A percentile compares a stretch with the other conserved stretches of the same genome.
Conservation (phyloP, 2,888 invertebrate genomes). For the Drosophila mulleri region DNA sequence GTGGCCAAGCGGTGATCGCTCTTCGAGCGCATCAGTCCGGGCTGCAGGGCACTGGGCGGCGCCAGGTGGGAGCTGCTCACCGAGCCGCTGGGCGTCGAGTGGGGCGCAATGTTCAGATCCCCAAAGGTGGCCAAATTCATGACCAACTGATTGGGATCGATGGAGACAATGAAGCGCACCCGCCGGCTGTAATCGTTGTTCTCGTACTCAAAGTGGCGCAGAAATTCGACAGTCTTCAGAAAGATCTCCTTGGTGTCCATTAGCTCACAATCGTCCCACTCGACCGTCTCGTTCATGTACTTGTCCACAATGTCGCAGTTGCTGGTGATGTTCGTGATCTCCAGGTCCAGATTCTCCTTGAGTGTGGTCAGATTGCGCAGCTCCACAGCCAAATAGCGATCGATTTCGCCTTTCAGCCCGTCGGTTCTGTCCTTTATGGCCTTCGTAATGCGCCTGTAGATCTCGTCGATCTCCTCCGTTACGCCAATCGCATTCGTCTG, state of each 20-base stretch:
- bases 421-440: conserved; percentile 96
- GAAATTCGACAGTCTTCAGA: conserved; percentile 97
- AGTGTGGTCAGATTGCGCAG: conserved; percentile 93
- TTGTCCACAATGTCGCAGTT: conserved; percentile 98
- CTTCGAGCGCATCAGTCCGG: conserved; percentile 95
- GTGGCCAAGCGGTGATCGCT: conserved; percentile 96
- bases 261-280: conserved; percentile 96
- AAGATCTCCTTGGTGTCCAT: conserved; percentile 98
- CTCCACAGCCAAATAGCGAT: conserved; percentile 95
- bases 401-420: conserved; percentile 94
- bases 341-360: conserved; percentile 97
- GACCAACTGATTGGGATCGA: conserved; percentile 96
- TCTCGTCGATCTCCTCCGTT: conserved; percentile 97
- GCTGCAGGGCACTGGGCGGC: conserved; percentile 88
- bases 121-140: conserved; percentile 95
- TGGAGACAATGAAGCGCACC: conserved; percentile 94
- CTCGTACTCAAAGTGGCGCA: conserved; percentile 97
- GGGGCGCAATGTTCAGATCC: conserved; percentile 92
- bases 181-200: conserved; percentile 94
- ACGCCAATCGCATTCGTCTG: conserved; percentile 96
- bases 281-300: conserved; percentile 94
- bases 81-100: conserved; percentile 85
- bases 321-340: conserved; percentile 97
- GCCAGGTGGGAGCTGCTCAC: conserved; percentile 86
- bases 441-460: conserved; percentile 93